A percentile compares a stretch with the other conserved stretches of the same genome.
These are phyloP conservation scores for Entomobrya multifasciata DNA, from an alignment of 2,888 invertebrate species.

Conservation along the genomic window DNA sequence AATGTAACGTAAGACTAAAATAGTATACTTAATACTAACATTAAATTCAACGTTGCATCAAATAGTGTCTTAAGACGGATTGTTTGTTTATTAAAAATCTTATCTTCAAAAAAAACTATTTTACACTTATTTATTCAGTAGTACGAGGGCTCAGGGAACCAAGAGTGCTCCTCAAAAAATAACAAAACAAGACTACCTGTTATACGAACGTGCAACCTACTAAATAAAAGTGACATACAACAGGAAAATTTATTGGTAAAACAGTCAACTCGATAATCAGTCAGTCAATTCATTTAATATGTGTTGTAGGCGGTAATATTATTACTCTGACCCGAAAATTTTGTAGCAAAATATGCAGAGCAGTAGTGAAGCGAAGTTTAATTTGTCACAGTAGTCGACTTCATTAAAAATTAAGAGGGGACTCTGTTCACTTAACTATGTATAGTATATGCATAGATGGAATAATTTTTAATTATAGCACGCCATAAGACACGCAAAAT, in stretches of 20 bases:
- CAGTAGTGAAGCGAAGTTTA: too few relatives aligned
- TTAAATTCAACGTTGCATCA: not conserved
- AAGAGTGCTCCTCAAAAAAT: not conserved
- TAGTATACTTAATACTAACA: not conserved
- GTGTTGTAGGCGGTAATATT: not conserved
- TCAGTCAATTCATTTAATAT: constrained; percentile 41
- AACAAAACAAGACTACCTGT: not conserved
- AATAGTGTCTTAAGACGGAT: not conserved
- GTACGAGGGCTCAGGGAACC: not conserved
- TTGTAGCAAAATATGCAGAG: not conserved
- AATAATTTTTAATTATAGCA: too few relatives aligned
- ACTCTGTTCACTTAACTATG: not conserved
- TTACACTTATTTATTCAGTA: constrained; percentile 13
- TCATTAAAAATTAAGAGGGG: not conserved
- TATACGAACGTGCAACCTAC: not conserved
- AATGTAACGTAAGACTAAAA: not conserved
- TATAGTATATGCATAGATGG: not conserved
- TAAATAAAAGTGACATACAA: not conserved
- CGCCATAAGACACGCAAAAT: not conserved
- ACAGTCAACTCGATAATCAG: constrained; percentile 52
- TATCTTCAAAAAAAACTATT: not conserved
- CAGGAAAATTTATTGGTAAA: constrained; percentile 24
- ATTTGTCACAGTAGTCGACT: constrained; percentile 2
- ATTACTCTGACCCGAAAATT: constrained; percentile 37
- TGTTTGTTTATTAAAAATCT: not conserved